phyloP scores from a whole-genome alignment of 1,140 invertebrate genomes.

The Lucilia sericata region DNA sequence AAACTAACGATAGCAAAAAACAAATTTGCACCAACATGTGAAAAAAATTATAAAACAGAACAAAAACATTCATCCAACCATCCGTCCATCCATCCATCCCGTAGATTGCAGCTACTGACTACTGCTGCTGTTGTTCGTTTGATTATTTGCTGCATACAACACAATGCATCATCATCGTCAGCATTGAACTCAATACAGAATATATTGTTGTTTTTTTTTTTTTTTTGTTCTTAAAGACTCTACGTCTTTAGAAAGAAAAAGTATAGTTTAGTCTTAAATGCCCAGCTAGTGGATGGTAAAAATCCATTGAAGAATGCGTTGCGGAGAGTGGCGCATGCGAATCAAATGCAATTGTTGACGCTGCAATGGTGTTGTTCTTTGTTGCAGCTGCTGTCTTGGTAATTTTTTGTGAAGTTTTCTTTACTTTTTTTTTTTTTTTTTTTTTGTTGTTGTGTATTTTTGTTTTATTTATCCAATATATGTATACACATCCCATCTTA shows the following conservation, averaged over 20 bases:
- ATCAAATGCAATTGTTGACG: conserved; percentile 39
- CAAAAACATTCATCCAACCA: conserved; percentile 16
- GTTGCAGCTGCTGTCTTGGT: conserved; percentile 29
- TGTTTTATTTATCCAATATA: not conserved
- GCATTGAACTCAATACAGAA: conserved; percentile 37
- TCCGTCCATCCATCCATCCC: not conserved
- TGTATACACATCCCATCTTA: no score
- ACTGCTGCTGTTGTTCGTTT: not conserved
- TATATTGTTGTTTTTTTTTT: not conserved
- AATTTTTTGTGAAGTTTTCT: no score
- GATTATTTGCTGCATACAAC: conserved; percentile 2
- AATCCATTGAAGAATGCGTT: conserved; percentile 39
- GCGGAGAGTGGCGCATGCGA: conserved; percentile 38
- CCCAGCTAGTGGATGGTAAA: not conserved
- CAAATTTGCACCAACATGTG: conserved; percentile 43
- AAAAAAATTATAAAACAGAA: conserved; percentile 25
- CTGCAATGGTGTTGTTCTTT: not conserved
- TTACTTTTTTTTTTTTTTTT: not conserved
- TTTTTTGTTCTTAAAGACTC: not conserved
- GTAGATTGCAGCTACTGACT: conserved; percentile 1
- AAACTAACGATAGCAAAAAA: conserved; percentile 36
- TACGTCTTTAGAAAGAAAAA: not conserved
- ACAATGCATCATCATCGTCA: conserved; percentile 28
- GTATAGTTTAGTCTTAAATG: not conserved
- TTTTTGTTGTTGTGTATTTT: not conserved